Evolutionary conservation across 1,140 invertebrate genomes (phyloP).

Genomic region (Anthonomus grandis): DNA sequence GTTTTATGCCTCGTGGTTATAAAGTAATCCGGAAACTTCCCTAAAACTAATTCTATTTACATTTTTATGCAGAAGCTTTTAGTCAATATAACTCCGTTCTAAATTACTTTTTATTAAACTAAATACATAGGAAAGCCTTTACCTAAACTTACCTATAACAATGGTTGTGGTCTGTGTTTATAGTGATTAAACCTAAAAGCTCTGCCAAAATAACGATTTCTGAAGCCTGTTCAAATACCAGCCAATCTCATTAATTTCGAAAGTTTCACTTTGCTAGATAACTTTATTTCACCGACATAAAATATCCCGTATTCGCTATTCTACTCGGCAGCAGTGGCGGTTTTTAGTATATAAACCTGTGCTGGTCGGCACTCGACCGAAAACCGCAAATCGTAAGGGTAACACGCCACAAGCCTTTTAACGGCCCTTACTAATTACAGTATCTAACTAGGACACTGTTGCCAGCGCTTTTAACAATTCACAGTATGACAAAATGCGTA

Average conservation of each 20-base stretch:
- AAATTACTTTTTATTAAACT: too few species aligned
- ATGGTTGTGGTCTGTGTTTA: too few species aligned
- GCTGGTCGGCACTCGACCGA: conserved; percentile 5
- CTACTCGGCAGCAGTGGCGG: neutral
- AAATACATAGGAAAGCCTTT: too few species aligned
- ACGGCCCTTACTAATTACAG: conserved; percentile 3
- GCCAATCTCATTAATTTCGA: neutral
- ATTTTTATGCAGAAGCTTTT: too few species aligned
- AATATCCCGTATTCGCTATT: neutral
- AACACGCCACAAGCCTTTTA: conserved; percentile 7
- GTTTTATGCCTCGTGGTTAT: too few species aligned
- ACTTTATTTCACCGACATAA: neutral
- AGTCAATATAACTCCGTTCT: too few species aligned
- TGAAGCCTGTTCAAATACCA: neutral
- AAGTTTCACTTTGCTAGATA: neutral
- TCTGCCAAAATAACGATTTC: neutral
- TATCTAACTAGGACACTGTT: neutral
- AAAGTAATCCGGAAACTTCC: too few species aligned
- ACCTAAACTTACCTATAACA: too few species aligned
- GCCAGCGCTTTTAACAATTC: too few species aligned
- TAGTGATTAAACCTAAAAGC: too few species aligned
- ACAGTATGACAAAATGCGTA: too few species aligned
- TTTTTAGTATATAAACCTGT: conserved; percentile 7
- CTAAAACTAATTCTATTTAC: too few species aligned
- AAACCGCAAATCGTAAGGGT: conserved; percentile 6